phyloP scores from a whole-genome alignment of 2,113 vertebrate genomes.

The Pelodiscus sinensis region DNA sequence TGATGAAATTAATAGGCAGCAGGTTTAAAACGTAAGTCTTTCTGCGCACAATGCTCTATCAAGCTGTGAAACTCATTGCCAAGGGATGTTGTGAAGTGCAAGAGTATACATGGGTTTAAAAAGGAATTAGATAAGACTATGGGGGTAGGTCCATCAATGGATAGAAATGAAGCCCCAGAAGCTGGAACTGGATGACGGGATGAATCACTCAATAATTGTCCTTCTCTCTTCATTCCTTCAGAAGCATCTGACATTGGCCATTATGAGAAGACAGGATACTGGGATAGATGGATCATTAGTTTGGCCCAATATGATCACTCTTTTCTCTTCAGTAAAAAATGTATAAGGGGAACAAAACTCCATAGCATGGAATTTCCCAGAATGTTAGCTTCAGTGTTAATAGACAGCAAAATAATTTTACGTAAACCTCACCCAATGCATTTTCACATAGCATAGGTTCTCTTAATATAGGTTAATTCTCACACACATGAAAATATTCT shows the following conservation, averaged over 20 bases:
- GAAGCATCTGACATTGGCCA: neutral
- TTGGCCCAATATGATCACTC: neutral
- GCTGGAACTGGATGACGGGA: neutral
- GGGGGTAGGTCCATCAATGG: neutral
- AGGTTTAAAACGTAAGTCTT: too few species aligned
- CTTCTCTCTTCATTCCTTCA: neutral
- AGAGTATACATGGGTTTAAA: too few species aligned
- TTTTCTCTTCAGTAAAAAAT: neutral
- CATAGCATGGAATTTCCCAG: neutral
- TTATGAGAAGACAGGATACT: neutral
- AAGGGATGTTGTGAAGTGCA: too few species aligned
- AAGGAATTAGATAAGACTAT: too few species aligned
- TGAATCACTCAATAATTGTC: neutral
- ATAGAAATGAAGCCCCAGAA: neutral
- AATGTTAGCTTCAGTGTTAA: neutral
- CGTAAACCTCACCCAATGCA: neutral
- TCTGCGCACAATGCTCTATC: too few species aligned
- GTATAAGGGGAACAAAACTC: neutral
- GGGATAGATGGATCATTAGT: neutral
- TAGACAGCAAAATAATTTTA: neutral
- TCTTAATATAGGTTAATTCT: neutral
- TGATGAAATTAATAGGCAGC: too few species aligned
- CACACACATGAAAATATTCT: neutral
- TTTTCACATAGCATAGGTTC: neutral
- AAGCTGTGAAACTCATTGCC: too few species aligned